Evolutionary conservation across 2,888 invertebrate species (phyloP), one percentile per base, ranked within the genome.

Genomic region (Lasioglossum marginatum): DNA sequence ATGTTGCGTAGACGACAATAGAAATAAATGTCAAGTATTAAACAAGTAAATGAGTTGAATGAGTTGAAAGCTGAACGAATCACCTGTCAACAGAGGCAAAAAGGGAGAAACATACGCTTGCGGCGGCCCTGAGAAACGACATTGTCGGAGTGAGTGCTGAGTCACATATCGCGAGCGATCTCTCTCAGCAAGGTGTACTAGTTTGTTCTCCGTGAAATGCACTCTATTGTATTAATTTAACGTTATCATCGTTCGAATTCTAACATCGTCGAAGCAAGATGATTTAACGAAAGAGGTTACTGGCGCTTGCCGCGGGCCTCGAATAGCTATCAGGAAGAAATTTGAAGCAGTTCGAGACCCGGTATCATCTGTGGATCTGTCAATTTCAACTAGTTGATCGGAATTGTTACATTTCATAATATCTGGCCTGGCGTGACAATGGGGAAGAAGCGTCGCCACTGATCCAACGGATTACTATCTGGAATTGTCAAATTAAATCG

Each of bases 81-180:
- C 78, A 34, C 63, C 45, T 19, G 60, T 63, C 31, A 34, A 57
- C 27, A 74, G 40, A 57, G 77, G 34, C 37, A 70, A 66, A 80
- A 87, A 80, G 88, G 91, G 91, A 81, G 88, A 91, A 86, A 66
- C 74, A 34, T 74, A 60, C 31, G 71, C 74, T 87, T 80, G 85
- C 12, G 72, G 66, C 93, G 90, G 77, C 90, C 90, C 92, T 93
- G 92, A 77, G 60, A 78, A 72, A 80, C 91, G 86, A 89, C 89
- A 91, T 91, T 89, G 89, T 87, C 90, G 80, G 78, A 89, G 81
- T 84, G 91, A 90, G 76, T 93, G 93, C 93, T 93, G 93, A 93
- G 93, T 93, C 93, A 93, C 91, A 93, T 90, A 91, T 92, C 91
- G 90, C 77, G 83, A 88, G 86, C 90, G 85, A 93, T 93, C 91